Evolutionary conservation across 2,797 vertebrate species (phyloP).

Genomic region (Myotis vivesi): DNA sequence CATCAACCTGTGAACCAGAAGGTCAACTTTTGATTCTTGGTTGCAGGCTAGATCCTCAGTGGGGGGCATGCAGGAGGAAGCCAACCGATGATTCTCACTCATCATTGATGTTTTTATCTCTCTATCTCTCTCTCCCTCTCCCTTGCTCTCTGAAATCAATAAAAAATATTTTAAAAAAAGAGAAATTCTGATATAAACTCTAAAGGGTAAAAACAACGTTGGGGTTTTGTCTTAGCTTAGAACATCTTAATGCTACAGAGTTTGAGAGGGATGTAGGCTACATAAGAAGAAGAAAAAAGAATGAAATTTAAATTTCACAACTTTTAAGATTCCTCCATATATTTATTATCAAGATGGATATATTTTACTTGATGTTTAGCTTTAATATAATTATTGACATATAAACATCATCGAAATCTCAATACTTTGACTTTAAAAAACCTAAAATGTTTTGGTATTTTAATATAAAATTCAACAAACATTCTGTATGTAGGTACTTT

Average conservation of each 20-base stretch:
- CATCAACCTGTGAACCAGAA: too few species aligned
- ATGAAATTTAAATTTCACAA: neutral
- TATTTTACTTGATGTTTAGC: neutral
- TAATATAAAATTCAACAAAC: constrained; percentile 38
- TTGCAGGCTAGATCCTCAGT: too few species aligned
- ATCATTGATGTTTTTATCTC: too few species aligned
- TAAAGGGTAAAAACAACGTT: neutral
- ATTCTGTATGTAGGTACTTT: constrained; percentile 4
- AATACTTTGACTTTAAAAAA: neutral
- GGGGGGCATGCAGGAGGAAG: too few species aligned
- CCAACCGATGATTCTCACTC: too few species aligned
- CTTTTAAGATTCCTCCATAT: neutral
- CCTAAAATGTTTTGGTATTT: neutral
- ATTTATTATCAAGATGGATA: neutral
- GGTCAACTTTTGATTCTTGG: too few species aligned
- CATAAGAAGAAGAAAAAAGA: neutral
- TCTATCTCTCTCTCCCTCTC: too few species aligned
- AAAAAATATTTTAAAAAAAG: too few species aligned
- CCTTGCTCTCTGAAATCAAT: too few species aligned
- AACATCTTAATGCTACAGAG: neutral
- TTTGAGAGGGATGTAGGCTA: neutral
- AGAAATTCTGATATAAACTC: neutral
- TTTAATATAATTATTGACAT: neutral
- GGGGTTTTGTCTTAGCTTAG: neutral
- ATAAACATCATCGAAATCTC: neutral